These are phyloP conservation scores for Emydoidea blandingii DNA, from an alignment of 2,797 vertebrate genomes.

Conservation along the genomic window DNA sequence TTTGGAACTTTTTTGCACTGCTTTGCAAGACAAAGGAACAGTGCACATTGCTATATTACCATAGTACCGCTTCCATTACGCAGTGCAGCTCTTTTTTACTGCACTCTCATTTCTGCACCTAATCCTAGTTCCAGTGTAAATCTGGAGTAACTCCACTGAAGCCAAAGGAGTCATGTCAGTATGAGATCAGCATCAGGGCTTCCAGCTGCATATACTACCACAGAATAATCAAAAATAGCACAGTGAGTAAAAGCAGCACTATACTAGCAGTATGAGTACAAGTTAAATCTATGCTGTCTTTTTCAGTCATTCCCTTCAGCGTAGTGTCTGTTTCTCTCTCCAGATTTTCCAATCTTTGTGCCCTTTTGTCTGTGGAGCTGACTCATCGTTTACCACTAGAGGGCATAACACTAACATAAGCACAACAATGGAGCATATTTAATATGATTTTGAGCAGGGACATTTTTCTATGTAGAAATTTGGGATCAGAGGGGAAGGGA, in stretches of 20 bases:
- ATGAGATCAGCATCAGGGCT: background rate
- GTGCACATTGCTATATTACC: background rate
- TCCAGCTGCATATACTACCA: background rate
- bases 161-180: background rate
- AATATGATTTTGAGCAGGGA: background rate
- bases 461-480: fast-evolving
- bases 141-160: background rate
- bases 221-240: background rate
- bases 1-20: background rate
- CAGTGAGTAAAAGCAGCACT: background rate
- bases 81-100: background rate
- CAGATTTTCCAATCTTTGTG: background rate
- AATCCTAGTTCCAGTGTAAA: background rate
- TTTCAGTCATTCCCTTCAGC: background rate
- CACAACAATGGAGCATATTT: background rate
- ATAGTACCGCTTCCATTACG: background rate
- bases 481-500: background rate
- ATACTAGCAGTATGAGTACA: background rate
- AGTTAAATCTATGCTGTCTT: background rate
- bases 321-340: background rate
- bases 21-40: background rate
- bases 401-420: background rate
- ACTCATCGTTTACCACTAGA: background rate
- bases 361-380: background rate
- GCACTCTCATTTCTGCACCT: background rate